phyloP scores from a whole-genome alignment of 2,888 invertebrate genomes.

The Pyrocoelia pectoralis region DNA sequence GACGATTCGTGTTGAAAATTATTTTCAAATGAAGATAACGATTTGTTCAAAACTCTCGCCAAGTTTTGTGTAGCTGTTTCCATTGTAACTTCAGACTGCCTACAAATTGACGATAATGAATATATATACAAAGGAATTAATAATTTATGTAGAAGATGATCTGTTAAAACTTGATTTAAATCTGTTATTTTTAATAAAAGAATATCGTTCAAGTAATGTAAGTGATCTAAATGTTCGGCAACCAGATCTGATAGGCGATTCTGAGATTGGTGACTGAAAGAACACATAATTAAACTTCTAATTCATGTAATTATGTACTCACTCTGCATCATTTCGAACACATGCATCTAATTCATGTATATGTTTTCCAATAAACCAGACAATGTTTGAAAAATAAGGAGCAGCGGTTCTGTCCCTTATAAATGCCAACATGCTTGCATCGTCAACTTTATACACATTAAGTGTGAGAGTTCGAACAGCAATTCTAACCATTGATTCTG shows the following conservation, averaged over 20 bases:
- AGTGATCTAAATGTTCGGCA: slow-evolving; percentile 95
- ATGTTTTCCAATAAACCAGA: slow-evolving; percentile 99
- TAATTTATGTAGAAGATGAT: slow-evolving; percentile 91
- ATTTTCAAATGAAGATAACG: slow-evolving; percentile 60
- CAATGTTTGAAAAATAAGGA: slow-evolving; percentile 97
- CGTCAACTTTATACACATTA: slow-evolving; percentile 95
- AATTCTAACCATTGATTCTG: slow-evolving; percentile 98
- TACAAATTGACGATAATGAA: slow-evolving; percentile 70
- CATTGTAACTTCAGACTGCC: slow-evolving; percentile 63
- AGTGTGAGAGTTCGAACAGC: slow-evolving; percentile 97
- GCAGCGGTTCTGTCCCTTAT: slow-evolving; percentile 96
- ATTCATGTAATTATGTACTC: slow-evolving; percentile 59
- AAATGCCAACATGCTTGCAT: slow-evolving; percentile 93
- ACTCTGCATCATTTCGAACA: slow-evolving; percentile 95
- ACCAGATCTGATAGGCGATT: slow-evolving; percentile 92
- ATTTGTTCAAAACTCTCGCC: slow-evolving; percentile 71
- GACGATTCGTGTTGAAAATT: slow-evolving; percentile 50
- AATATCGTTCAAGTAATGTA: slow-evolving; percentile 97
- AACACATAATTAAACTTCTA: slow-evolving; percentile 15
- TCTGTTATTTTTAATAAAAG: slow-evolving; percentile 90
- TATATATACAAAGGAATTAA: slow-evolving; percentile 94
- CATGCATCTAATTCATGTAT: slow-evolving; percentile 95
- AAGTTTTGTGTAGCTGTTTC: slow-evolving; percentile 71
- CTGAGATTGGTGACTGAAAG: slow-evolving; percentile 87
- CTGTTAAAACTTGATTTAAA: slow-evolving; percentile 91